A percentile compares a stretch with the other conserved stretches of the same genome.
These are phyloP conservation scores for Triops cancriformis DNA, from an alignment of 1,140 invertebrate species.

Conservation along the genomic window DNA sequence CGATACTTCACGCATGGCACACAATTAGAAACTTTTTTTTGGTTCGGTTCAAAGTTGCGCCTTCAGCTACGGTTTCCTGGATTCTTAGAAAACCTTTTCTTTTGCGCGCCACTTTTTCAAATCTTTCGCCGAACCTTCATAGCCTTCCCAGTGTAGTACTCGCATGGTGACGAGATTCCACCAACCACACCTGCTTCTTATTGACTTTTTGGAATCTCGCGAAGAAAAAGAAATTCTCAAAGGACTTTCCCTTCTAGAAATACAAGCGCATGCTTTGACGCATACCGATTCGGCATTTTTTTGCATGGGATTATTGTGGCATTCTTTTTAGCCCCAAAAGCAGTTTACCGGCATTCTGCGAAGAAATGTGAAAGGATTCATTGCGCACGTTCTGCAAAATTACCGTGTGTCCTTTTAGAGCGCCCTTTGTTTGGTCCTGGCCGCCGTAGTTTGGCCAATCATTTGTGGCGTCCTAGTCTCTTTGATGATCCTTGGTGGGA, in stretches of 20 bases:
- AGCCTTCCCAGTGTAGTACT: no score
- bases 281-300: not conserved
- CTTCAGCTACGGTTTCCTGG: not conserved
- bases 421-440: slow-evolving; percentile 17
- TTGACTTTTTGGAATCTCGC: no score
- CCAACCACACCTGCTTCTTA: no score
- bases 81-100: no score
- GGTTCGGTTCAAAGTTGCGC: not conserved
- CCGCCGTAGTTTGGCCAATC: slow-evolving; percentile 27
- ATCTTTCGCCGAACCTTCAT: no score
- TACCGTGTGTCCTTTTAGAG: slow-evolving; percentile 20
- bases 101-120: no score
- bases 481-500: slow-evolving; percentile 24
- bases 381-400: not conserved
- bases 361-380: not conserved
- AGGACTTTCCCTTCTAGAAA: no score
- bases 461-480: slow-evolving; percentile 27
- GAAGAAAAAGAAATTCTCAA: no score
- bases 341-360: not conserved
- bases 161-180: no score
- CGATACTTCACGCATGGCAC: not conserved
- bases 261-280: no score
- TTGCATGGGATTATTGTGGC: no score
- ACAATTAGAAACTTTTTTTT: not conserved
- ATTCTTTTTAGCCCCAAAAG: no score